Evolutionary conservation across 1,140 invertebrate genomes (phyloP).

Genomic region (Platorchestia sp.): DNA sequence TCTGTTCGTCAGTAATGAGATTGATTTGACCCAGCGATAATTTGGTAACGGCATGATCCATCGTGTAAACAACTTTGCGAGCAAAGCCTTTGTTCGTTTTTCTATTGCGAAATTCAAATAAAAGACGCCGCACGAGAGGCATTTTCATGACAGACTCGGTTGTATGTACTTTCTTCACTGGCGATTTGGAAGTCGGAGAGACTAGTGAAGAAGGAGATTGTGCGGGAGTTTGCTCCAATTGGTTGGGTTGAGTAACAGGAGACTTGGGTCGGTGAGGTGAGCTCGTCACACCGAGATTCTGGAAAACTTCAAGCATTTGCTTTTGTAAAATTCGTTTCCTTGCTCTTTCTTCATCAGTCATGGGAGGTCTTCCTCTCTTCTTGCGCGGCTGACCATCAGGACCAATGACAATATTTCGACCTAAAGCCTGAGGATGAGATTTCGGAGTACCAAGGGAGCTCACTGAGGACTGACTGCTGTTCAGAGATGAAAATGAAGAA

Average conservation of each 20-base stretch:
- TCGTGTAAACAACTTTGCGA: constrained; percentile 44
- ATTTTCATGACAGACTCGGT: constrained; percentile 56
- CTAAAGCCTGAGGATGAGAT: neutral
- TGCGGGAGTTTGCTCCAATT: neutral
- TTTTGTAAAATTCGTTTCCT: constrained; percentile 48
- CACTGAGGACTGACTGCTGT: neutral
- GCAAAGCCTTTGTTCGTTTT: constrained; percentile 45
- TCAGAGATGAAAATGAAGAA: constrained; percentile 26
- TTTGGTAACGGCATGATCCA: constrained; percentile 57
- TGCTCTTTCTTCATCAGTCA: constrained; percentile 54
- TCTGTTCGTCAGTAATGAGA: constrained; percentile 30
- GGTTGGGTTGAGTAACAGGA: neutral
- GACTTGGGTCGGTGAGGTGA: constrained; percentile 11
- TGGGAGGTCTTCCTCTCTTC: constrained; percentile 54
- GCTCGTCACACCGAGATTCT: constrained; percentile 36
- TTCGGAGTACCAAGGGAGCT: neutral
- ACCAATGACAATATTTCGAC: constrained; percentile 12
- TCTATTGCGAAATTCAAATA: constrained; percentile 32
- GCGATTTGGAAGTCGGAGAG: neutral
- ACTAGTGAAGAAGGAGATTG: neutral
- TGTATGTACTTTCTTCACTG: constrained; percentile 12
- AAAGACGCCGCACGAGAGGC: constrained; percentile 39
- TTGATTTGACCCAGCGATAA: constrained; percentile 42
- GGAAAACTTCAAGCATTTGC: constrained; percentile 36
- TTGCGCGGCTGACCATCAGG: constrained; percentile 40